Base-by-base conservation (phyloP, 2,797 vertebrate species). In the Sciurus vulgaris region DNA sequence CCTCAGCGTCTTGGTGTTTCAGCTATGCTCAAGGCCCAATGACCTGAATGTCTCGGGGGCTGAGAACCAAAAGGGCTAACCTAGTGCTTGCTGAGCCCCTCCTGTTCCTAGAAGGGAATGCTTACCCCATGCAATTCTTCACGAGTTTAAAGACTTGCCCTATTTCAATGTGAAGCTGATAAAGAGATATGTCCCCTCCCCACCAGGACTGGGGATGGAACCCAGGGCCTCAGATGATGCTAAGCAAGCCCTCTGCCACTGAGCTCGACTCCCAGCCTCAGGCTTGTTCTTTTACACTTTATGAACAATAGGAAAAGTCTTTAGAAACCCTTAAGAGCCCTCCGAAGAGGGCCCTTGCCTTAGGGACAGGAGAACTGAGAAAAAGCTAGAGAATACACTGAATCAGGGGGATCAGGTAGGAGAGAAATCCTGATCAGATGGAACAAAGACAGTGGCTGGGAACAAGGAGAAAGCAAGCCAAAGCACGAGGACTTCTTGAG, bases 21-120 rank as follows among this genome's bases (percentile, higher is more conserved):
- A 61, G 77, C 65, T 14, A 35, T 28, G 33, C 54, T 15, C 15
- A 22, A 28, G 15, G 38, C 69, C 33, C 17, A 7, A 26, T 0
- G 30, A n/a, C 6, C 20, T 20, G 15, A 17, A 1, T 0, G 14
- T 13, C 17, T 26, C 9, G 47, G 69, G 22, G 13, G 4, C 0
- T 2, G 49, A 12, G 38, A 44, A 33, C 63, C 76, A 5, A 35
- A 74, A 54, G 51, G 12, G 30, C 59, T 10, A 30, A 28, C 11
- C 17, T 44, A 0, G 33, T 76, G 79, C 79, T 49, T 28, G n/a
- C 73, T 3, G 3, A 56, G 28, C 54, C n/a, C 30, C 47, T 35
- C 38, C 44, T 30, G 14, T n/a, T n/a, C 24, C 28, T 0, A 4
- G 72, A 44, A 69, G 26, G 65, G 47, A 41, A 6, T 20, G 67